These are phyloP conservation scores for Sibirionetta formosa DNA, from an alignment of 2,797 vertebrate species.

Conservation along the genomic window DNA sequence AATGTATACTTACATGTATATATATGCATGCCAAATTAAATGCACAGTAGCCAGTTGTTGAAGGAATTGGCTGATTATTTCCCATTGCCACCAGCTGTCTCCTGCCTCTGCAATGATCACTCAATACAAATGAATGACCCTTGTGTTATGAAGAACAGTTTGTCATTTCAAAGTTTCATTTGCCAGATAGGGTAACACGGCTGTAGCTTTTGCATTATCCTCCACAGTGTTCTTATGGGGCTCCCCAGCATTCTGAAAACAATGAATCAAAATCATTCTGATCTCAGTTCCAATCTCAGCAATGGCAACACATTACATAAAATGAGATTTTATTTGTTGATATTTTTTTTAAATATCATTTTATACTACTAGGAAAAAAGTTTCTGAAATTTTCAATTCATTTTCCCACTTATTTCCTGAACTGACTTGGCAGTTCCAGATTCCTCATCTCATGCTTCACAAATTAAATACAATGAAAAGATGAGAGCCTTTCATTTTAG, in stretches of 20 bases:
- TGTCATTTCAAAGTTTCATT: conserved; percentile 39
- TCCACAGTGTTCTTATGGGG: not conserved
- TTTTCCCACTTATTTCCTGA: conserved; percentile 45
- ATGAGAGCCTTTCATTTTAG: conserved; percentile 32
- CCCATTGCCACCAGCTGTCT: conserved; percentile 30
- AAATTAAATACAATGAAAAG: conserved; percentile 55
- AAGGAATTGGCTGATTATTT: conserved; percentile 27
- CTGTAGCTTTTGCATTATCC: not conserved
- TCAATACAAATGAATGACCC: conserved; percentile 23
- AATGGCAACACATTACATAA: not conserved
- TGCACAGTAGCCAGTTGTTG: conserved; percentile 8
- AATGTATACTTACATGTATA: not conserved
- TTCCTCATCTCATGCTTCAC: conserved; percentile 52
- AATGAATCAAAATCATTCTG: conserved; percentile 16
- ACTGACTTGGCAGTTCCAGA: conserved; percentile 17
- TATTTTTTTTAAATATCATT: conserved; percentile 15
- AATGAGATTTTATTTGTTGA: not conserved
- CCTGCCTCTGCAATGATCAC: conserved; percentile 18
- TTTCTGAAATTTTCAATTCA: conserved; percentile 40
- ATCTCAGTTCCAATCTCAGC: not conserved
- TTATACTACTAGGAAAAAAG: not conserved
- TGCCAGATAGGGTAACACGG: not conserved
- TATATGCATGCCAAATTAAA: not conserved
- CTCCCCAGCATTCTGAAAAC: not conserved
- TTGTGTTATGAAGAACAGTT: not conserved